Base-by-base conservation (phyloP, 2,113 vertebrate genomes). In the Coptodon bakossiorum region DNA sequence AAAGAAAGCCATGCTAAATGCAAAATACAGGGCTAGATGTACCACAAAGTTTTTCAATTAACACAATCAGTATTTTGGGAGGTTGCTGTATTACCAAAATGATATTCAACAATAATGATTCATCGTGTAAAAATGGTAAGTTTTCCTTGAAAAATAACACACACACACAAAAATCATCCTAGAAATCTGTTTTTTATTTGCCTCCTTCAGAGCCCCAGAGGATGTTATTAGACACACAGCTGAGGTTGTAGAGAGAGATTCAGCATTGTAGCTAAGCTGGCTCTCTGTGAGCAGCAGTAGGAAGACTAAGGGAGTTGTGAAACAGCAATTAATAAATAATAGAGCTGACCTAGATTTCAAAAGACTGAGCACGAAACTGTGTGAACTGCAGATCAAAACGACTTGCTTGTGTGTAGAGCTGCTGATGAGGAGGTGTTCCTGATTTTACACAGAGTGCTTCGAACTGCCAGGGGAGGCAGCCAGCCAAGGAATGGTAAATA, bases 311-410 rank as follows among this genome's bases (percentile, higher is more conserved):
- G 82, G 57, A 90, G 91, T 86, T 91, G 93, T 93, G 92, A 95
- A 95, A 94, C 82, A 17, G 86, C 87, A 93, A 95, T 96, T 92
- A 93, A 95, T 96, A 94, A 95, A 95, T 95, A 92, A 95, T 95
- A 84, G 90, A 83, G 90, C 68, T 95, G 95, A 95, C 95, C 95
- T 94, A 95, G 93, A 94, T 96, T 95, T 94, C 86, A 91, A 92
- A 94, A 87, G 90, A 89, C 78, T 57, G 84, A 92, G 78, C 76
- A 92, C 78, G 61, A 91, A 92, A 91, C 82, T 82, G 87, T 82
- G 90, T 83, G 90, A 92, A 91, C 79, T 71, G 71, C 84, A 89
- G 81, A 91, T 92, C 83, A 92, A 92, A 93, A 90, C 5, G 59
- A 81, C 81, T 88, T 59, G 81, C 76, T 86, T 17, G 31, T 85